These are phyloP conservation scores for Protonibea diacanthus DNA, from an alignment of 2,797 vertebrate species.

Conservation along the genomic window DNA sequence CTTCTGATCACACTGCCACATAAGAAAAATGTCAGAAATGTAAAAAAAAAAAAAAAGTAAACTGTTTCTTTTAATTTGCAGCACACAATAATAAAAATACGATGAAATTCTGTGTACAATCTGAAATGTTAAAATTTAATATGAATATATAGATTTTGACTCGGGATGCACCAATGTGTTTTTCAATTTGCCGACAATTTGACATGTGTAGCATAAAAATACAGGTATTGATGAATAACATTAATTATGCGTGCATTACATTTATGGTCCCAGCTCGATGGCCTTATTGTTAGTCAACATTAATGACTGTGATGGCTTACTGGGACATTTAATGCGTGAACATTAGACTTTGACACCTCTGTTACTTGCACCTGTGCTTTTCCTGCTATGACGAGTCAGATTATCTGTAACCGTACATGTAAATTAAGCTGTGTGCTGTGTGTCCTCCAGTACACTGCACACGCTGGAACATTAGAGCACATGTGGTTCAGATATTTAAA, in stretches of 20 bases:
- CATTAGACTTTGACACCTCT: not conserved
- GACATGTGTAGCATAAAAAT: constrained; percentile 13
- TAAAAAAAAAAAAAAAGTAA: constrained; percentile 18
- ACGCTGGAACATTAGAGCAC: not conserved
- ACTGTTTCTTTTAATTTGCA: constrained; percentile 21
- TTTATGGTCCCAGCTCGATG: not conserved
- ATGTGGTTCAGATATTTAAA: not conserved
- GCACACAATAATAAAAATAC: constrained; percentile 34
- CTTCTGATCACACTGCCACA: constrained; percentile 10
- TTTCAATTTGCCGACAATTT: not conserved
- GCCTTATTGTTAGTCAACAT: not conserved
- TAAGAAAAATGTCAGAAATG: not conserved
- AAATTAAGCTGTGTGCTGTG: constrained; percentile 13
- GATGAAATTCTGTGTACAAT: constrained; percentile 25
- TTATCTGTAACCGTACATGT: not conserved
- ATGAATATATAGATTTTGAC: constrained; percentile 29
- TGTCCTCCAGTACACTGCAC: not conserved
- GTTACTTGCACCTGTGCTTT: not conserved
- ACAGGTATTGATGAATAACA: not conserved
- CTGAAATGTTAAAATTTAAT: constrained; percentile 43
- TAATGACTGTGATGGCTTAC: not conserved
- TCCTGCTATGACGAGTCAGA: constrained; percentile 19
- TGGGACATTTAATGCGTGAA: not conserved
- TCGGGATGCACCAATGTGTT: not conserved
- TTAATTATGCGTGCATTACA: not conserved